These are phyloP conservation scores for Linyphia triangularis DNA, from an alignment of 2,888 invertebrate genomes.

Conservation along the genomic window DNA sequence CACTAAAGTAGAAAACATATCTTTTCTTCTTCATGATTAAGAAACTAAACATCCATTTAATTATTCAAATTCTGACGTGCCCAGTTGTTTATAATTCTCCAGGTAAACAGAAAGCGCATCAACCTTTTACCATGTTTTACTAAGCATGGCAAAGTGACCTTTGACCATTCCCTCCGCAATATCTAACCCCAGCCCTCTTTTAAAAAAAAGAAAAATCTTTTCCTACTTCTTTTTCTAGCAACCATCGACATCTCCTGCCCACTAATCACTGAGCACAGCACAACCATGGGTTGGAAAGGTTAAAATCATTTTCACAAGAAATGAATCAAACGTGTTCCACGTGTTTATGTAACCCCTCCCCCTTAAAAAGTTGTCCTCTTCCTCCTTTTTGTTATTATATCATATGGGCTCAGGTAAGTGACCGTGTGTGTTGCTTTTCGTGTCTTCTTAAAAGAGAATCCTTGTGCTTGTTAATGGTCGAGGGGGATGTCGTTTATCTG, in stretches of 20 bases:
- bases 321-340: slow-evolving; percentile 53
- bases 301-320: slow-evolving; percentile 68
- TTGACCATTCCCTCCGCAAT: neutral
- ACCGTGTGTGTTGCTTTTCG: neutral
- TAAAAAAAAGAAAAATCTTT: too few species aligned
- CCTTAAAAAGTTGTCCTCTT: slow-evolving; percentile 12
- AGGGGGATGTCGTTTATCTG: slow-evolving; percentile 3
- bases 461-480: neutral
- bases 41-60: too few species aligned
- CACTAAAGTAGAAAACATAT: too few species aligned
- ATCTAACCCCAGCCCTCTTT: too few species aligned
- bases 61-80: too few species aligned
- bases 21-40: too few species aligned
- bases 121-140: too few species aligned
- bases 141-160: neutral
- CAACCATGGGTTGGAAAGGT: slow-evolving; percentile 69
- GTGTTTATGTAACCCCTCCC: slow-evolving; percentile 59
- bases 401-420: slow-evolving; percentile 17
- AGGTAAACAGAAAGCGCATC: too few species aligned
- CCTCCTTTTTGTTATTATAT: neutral
- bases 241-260: slow-evolving; percentile 22
- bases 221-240: neutral
- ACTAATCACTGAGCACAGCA: slow-evolving; percentile 61
- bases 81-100: too few species aligned
- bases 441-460: neutral